Evolutionary conservation across 2,113 vertebrate genomes (phyloP).

Genomic region (Entelurus aequoreus): DNA sequence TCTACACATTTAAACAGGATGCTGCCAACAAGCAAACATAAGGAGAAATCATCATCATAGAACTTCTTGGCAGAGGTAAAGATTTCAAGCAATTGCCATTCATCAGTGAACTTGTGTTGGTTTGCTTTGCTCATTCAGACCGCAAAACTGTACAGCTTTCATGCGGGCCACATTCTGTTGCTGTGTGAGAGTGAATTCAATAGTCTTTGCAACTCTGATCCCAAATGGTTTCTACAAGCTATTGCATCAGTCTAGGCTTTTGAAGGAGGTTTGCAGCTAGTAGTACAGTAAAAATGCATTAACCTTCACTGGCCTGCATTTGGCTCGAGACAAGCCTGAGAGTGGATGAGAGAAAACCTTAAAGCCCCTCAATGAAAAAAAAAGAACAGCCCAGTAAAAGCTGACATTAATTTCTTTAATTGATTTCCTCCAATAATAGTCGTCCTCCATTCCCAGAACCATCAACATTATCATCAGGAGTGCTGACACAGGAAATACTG

Average conservation of each 20-base stretch:
- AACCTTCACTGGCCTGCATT: constrained; percentile 78
- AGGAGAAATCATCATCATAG: background rate
- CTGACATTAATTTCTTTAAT: constrained; percentile 83
- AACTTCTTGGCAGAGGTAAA: background rate
- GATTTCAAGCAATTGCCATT: background rate
- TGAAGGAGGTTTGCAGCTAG: constrained; percentile 53
- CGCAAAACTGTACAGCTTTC: constrained; percentile 17
- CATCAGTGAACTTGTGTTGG: background rate
- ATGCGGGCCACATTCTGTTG: constrained; percentile 9
- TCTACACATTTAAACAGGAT: no score
- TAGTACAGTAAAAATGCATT: constrained; percentile 86
- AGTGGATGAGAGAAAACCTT: constrained; percentile 59
- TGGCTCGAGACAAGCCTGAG: constrained; percentile 51
- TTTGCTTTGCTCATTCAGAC: constrained; percentile 15
- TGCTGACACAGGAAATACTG: constrained; percentile 61
- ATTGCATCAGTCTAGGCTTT: constrained; percentile 51
- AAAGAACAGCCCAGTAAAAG: constrained; percentile 60
- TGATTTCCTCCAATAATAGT: constrained; percentile 75
- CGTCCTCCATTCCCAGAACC: constrained; percentile 56
- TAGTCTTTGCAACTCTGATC: constrained; percentile 45
- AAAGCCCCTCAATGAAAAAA: constrained; percentile 41
- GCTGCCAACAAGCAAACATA: background rate
- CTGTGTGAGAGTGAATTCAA: constrained; percentile 18
- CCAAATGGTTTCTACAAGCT: constrained; percentile 48
- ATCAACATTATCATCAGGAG: constrained; percentile 60